Conservation (phyloP, 2,797 vertebrate genomes). For the Protonibea diacanthus region DNA sequence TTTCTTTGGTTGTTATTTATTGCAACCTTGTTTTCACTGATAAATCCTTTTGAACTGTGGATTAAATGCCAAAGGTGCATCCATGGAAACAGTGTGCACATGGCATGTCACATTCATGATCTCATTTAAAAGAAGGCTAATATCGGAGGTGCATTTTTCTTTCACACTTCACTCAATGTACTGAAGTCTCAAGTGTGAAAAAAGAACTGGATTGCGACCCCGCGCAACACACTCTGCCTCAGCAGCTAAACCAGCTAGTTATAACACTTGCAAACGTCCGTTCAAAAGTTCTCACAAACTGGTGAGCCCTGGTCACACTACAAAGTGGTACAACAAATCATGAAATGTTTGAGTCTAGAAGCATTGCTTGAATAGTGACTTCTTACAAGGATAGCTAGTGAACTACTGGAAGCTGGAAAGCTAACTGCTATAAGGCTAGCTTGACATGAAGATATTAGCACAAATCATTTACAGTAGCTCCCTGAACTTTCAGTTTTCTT, state of each 20-base stretch:
- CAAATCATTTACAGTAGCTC: background rate
- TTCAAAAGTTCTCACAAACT: too few species aligned
- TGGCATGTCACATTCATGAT: background rate
- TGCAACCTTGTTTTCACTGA: background rate
- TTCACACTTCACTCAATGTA: background rate
- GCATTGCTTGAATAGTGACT: background rate
- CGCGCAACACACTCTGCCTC: background rate
- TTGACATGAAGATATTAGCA: background rate
- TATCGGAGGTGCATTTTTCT: background rate
- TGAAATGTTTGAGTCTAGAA: background rate
- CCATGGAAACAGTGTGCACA: background rate
- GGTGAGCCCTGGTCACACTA: too few species aligned
- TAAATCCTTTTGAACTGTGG: background rate
- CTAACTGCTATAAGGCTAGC: background rate
- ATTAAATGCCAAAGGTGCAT: background rate
- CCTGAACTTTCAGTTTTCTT: background rate
- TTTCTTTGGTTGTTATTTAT: background rate
- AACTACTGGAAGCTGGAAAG: background rate
- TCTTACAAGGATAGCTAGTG: background rate
- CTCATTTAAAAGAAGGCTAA: background rate
- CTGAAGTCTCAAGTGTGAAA: background rate
- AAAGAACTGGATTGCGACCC: background rate
- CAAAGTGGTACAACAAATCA: background rate
- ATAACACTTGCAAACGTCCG: too few species aligned
- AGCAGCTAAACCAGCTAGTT: background rate